These are phyloP conservation scores for Macropodus opercularis DNA, from an alignment of 2,797 vertebrate species.

Conservation along the genomic window DNA sequence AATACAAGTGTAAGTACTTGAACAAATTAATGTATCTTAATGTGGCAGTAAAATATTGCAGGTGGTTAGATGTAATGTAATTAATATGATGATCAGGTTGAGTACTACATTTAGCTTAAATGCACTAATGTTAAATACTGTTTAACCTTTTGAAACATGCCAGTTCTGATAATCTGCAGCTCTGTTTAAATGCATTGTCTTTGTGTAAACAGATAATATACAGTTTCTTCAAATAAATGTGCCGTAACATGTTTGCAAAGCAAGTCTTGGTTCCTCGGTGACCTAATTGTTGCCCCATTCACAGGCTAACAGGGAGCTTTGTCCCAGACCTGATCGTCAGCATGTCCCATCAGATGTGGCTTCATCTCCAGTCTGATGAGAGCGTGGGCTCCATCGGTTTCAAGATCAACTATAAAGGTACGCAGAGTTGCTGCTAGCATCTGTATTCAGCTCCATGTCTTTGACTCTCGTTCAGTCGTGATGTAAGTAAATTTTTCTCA, in stretches of 20 bases:
- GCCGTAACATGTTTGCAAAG: slow-evolving; percentile 14
- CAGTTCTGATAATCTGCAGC: background rate
- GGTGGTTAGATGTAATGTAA: background rate
- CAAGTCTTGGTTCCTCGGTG: background rate
- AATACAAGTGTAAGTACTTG: slow-evolving; percentile 94
- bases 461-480: slow-evolving; percentile 24
- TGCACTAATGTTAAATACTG: too few relatives aligned
- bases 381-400: slow-evolving; percentile 97
- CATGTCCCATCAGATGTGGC: slow-evolving; percentile 98
- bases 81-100: too few relatives aligned
- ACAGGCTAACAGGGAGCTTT: slow-evolving; percentile 95
- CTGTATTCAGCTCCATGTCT: slow-evolving; percentile 35
- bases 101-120: too few relatives aligned
- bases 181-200: background rate
- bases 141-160: background rate
- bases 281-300: slow-evolving; percentile 23
- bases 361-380: slow-evolving; percentile 97
- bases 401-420: slow-evolving; percentile 99
- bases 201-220: background rate
- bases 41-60: slow-evolving; percentile 1
- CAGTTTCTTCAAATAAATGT: background rate
- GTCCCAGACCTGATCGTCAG: slow-evolving; percentile 98
- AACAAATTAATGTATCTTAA: background rate
- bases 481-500: slow-evolving; percentile 17
- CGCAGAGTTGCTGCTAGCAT: slow-evolving; percentile 34